These are phyloP conservation scores for Sphaeridia pumilis DNA, from an alignment of 2,888 invertebrate genomes.

Conservation along the genomic window DNA sequence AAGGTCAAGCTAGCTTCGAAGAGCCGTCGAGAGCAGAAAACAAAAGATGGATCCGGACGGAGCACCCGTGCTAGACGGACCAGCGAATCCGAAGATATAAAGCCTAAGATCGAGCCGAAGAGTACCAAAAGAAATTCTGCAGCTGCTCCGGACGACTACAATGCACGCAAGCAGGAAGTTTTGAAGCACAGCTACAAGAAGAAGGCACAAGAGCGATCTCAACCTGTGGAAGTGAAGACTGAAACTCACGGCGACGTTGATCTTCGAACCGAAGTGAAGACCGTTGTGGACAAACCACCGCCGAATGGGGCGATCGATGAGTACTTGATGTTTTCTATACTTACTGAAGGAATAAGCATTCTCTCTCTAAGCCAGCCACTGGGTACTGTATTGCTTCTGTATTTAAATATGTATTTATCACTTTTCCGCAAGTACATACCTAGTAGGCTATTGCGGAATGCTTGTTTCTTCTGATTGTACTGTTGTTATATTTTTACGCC, in stretches of 20 bases:
- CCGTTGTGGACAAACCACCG: too few species aligned
- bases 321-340: slow-evolving; percentile 31
- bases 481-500: too few species aligned
- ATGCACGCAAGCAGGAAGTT: slow-evolving; percentile 7
- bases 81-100: too few species aligned
- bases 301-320: slow-evolving; percentile 27
- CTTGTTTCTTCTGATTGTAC: too few species aligned
- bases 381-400: too few species aligned
- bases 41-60: background rate
- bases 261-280: background rate
- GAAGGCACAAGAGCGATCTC: slow-evolving; percentile 13
- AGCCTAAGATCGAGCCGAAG: too few species aligned
- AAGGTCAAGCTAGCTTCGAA: background rate
- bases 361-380: background rate
- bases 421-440: too few species aligned
- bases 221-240: background rate
- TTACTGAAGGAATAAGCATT: background rate
- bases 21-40: background rate
- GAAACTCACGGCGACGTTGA: background rate
- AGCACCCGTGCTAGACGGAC: background rate
- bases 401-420: too few species aligned
- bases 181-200: slow-evolving; percentile 5
- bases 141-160: slow-evolving; percentile 3
- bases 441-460: too few species aligned
- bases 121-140: slow-evolving; percentile 1